Percentiles rank a stretch among this genome's conserved stretches.
Conservation (phyloP, 2,113 vertebrate genomes). For the Antechinus flavipes region DNA sequence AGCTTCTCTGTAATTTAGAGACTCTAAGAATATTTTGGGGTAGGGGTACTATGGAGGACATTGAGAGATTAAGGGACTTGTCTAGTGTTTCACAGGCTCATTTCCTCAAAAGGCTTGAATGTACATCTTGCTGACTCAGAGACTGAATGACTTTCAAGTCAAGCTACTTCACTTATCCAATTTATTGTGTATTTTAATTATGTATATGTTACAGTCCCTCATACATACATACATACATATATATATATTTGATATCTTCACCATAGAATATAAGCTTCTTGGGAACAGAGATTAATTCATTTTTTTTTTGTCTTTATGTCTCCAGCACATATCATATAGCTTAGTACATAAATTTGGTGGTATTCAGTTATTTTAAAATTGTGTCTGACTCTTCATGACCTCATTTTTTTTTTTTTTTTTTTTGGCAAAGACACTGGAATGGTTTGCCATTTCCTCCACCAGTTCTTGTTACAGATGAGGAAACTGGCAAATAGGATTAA, state of each 20-base stretch:
- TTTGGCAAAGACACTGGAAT: neutral
- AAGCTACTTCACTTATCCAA: neutral
- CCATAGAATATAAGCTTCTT: neutral
- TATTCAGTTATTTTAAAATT: neutral
- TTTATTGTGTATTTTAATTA: neutral
- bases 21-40: neutral
- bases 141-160: neutral
- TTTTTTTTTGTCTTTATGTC: neutral
- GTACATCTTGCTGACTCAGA: neutral
- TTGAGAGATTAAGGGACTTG: neutral
- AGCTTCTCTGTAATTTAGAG: neutral
- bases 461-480: neutral
- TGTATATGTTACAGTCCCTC: neutral
- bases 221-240: neutral
- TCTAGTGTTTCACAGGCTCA: neutral
- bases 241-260: neutral
- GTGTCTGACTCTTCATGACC: neutral
- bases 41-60: neutral
- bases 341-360: neutral
- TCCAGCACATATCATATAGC: neutral
- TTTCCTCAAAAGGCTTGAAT: neutral
- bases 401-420: neutral
- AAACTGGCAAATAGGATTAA: neutral
- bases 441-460: neutral
- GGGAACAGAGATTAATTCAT: neutral